These are phyloP conservation scores for Leucophora obtusa DNA, from an alignment of 2,888 invertebrate genomes.

Conservation along the genomic window DNA sequence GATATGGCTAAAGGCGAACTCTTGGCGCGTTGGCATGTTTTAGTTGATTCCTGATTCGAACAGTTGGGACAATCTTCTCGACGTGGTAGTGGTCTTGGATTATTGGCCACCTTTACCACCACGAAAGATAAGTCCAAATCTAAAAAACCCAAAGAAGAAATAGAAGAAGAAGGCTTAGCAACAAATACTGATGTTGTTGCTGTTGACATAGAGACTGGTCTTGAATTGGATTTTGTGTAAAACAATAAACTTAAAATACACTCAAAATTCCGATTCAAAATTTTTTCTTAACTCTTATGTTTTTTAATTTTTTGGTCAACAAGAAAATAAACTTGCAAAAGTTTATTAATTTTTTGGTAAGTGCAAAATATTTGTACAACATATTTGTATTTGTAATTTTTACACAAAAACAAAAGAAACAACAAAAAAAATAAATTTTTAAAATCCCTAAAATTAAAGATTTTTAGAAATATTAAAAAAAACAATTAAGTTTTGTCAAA, in stretches of 20 bases:
- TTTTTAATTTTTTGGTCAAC: slow-evolving; percentile 28
- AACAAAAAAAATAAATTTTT: slow-evolving; percentile 26
- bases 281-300: slow-evolving; percentile 15
- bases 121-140: slow-evolving; percentile 77
- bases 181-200: slow-evolving; percentile 74
- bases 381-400: slow-evolving; percentile 50
- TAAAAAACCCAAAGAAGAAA: slow-evolving; percentile 70
- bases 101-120: slow-evolving; percentile 72
- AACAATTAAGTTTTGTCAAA: slow-evolving; percentile 31
- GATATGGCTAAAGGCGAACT: slow-evolving; percentile 92
- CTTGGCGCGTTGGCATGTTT: slow-evolving; percentile 95
- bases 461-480: slow-evolving; percentile 1
- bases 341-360: slow-evolving; percentile 53
- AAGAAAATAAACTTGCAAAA: slow-evolving; percentile 20
- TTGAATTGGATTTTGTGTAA: slow-evolving; percentile 77
- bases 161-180: slow-evolving; percentile 47
- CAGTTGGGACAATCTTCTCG: slow-evolving; percentile 78
- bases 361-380: slow-evolving; percentile 55
- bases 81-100: slow-evolving; percentile 73
- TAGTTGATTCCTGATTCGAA: slow-evolving; percentile 86
- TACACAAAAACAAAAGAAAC: slow-evolving; percentile 31
- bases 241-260: slow-evolving; percentile 12
- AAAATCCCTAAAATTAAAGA: neutral
- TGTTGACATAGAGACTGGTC: slow-evolving; percentile 76
- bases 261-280: slow-evolving; percentile 32